Evolutionary conservation across 2,797 vertebrate genomes (phyloP).

Genomic region (Sphenopsis melanotis): DNA sequence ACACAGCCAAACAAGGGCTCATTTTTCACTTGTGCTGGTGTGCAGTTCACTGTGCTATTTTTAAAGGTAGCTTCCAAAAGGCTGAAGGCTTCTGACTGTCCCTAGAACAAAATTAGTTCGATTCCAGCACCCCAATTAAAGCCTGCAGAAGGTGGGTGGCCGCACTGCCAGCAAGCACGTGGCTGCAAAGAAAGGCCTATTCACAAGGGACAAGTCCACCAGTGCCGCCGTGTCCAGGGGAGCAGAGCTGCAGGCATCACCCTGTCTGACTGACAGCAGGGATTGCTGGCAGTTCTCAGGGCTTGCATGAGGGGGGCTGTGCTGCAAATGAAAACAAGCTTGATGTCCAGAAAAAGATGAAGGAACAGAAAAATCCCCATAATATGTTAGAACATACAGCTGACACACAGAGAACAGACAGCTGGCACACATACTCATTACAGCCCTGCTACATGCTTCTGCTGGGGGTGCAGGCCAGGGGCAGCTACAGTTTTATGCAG

Average conservation of each 20-base stretch:
- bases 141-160: rapidly evolving
- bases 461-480: rapidly evolving
- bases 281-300: rapidly evolving
- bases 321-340: neutral
- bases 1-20: neutral
- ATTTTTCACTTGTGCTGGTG: rapidly evolving
- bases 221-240: rapidly evolving
- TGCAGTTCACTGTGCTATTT: neutral
- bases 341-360: neutral
- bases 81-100: neutral
- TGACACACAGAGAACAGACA: neutral
- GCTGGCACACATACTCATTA: neutral
- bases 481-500: rapidly evolving
- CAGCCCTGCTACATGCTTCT: neutral
- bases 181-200: neutral
- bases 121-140: neutral
- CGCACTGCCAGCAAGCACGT: rapidly evolving
- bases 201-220: neutral
- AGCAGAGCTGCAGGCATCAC: neutral
- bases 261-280: neutral
- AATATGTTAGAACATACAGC: neutral
- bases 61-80: neutral
- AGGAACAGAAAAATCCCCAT: neutral
- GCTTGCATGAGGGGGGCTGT: neutral
- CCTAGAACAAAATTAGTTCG: neutral